These are phyloP conservation scores for Gymnoscopelus braueri DNA, from an alignment of 2,797 vertebrate species.

Conservation along the genomic window DNA sequence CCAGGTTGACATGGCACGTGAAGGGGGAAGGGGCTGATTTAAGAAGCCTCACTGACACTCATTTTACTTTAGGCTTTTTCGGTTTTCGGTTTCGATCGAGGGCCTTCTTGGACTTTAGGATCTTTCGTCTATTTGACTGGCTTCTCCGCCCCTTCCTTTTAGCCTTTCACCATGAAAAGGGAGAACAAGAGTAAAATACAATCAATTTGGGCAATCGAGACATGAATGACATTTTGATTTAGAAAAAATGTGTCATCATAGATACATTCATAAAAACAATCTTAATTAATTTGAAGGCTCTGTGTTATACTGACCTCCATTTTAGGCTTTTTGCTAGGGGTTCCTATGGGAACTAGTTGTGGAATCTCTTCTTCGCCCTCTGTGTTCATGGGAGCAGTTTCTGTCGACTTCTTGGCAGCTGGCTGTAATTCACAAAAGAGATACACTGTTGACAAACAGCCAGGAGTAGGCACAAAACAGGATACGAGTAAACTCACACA, in stretches of 20 bases:
- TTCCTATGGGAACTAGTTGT: slow-evolving; percentile 76
- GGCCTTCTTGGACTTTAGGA: slow-evolving; percentile 37
- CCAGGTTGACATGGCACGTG: slow-evolving; percentile 13
- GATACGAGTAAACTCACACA: too few relatives aligned
- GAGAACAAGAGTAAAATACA: neutral
- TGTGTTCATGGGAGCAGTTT: neutral
- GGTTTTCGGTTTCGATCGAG: slow-evolving; percentile 57
- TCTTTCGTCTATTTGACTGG: slow-evolving; percentile 49
- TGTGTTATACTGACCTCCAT: slow-evolving; percentile 64
- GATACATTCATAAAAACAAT: neutral
- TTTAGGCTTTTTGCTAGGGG: slow-evolving; percentile 73
- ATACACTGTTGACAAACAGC: neutral
- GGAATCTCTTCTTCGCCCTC: slow-evolving; percentile 75
- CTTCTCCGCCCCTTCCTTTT: slow-evolving; percentile 64
- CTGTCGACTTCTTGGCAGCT: slow-evolving; percentile 3
- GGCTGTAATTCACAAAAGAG: slow-evolving; percentile 27
- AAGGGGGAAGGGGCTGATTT: too few relatives aligned
- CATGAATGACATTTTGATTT: too few relatives aligned
- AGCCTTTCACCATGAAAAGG: slow-evolving; percentile 36
- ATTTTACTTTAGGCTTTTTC: slow-evolving; percentile 65
- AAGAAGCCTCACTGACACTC: neutral
- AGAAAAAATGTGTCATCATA: neutral
- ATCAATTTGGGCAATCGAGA: too few relatives aligned
- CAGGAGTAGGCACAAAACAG: neutral
- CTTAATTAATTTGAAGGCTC: neutral